Evolutionary conservation across 2,888 invertebrate genomes (phyloP).

Genomic region (Trypoxylon attenuatum): DNA sequence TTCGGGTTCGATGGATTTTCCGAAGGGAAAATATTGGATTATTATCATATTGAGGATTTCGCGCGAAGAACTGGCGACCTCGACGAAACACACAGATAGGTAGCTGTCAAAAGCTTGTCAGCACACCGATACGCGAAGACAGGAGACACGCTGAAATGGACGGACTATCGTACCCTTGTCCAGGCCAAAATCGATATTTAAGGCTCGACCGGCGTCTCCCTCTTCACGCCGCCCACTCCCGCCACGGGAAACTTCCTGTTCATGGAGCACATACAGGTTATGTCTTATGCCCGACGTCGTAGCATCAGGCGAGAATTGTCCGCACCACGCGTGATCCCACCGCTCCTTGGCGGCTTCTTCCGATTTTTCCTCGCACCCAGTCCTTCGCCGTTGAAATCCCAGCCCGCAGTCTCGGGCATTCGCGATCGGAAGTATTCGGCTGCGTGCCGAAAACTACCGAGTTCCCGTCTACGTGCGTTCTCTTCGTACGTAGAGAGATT

Average conservation of each 20-base stretch:
- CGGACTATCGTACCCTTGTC: slow-evolving; percentile 50
- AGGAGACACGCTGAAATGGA: slow-evolving; percentile 45
- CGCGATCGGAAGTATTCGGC: slow-evolving; percentile 49
- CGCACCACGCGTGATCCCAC: not conserved
- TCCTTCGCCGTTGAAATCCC: slow-evolving; percentile 22
- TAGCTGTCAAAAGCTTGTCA: slow-evolving; percentile 43
- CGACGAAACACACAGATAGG: slow-evolving; percentile 13
- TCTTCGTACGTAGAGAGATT: slow-evolving; percentile 30
- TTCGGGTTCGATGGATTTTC: slow-evolving; percentile 23
- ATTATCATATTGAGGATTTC: slow-evolving; percentile 42
- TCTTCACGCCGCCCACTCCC: slow-evolving; percentile 54
- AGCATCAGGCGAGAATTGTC: not conserved
- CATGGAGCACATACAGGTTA: slow-evolving; percentile 35
- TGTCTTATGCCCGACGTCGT: slow-evolving; percentile 23
- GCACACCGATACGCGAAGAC: slow-evolving; percentile 33
- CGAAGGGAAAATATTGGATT: slow-evolving; percentile 15
- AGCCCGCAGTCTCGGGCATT: slow-evolving; percentile 17
- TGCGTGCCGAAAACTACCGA: slow-evolving; percentile 51
- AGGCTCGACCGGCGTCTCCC: slow-evolving; percentile 64
- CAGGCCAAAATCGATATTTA: slow-evolving; percentile 70
- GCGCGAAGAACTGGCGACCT: slow-evolving; percentile 21
- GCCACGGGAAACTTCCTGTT: slow-evolving; percentile 37
- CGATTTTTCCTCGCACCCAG: slow-evolving; percentile 23
- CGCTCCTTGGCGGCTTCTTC: no score
- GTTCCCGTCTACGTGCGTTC: slow-evolving; percentile 32